Conservation (phyloP, 2,113 vertebrate genomes). For the Apodemus sylvaticus region DNA sequence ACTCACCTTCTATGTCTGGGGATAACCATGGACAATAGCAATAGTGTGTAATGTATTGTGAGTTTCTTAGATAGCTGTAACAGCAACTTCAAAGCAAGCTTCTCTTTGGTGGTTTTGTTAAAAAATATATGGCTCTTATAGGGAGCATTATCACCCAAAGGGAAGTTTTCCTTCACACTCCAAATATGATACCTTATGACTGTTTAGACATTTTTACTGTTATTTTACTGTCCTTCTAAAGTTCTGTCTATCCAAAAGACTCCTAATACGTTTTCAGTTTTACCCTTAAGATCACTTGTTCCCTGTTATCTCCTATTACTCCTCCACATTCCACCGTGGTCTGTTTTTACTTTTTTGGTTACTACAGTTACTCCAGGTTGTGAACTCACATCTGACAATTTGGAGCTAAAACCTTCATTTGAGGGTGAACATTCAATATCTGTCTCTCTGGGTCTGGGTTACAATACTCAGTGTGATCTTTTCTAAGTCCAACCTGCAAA, state of each 20-base stretch:
- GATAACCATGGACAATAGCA: background rate
- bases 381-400: background rate
- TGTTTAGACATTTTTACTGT: background rate
- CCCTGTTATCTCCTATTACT: background rate
- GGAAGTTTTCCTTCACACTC: background rate
- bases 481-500: background rate
- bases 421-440: background rate
- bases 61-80: background rate
- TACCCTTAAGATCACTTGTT: background rate
- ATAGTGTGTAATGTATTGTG: background rate
- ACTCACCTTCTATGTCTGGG: background rate
- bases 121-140: background rate
- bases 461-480: background rate
- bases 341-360: background rate
- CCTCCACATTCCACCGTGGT: no score
- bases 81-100: background rate
- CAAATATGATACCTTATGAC: background rate
- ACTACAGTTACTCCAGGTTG: background rate
- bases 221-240: background rate
- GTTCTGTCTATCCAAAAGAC: background rate
- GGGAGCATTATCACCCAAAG: background rate
- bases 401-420: background rate
- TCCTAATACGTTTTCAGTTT: background rate
- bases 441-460: background rate
- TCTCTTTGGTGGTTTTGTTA: background rate